Conservation (phyloP, 2,888 invertebrate genomes). For the Pomacea canaliculata region DNA sequence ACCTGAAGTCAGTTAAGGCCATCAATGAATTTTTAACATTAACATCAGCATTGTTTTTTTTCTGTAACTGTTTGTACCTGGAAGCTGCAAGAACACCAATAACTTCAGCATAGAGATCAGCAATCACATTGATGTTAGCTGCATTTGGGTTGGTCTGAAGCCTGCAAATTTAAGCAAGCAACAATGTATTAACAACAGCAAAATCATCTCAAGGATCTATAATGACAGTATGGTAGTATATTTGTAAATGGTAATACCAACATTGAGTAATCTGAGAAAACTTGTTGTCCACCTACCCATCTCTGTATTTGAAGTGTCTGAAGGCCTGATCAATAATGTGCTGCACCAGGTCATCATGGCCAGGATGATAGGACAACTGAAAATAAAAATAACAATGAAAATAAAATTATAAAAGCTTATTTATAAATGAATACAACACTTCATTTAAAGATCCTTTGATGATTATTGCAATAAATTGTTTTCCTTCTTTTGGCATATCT, state of each 20-base stretch:
- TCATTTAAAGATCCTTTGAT: not conserved
- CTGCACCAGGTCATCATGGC: conserved; percentile 94
- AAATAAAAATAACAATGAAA: conserved; percentile 14
- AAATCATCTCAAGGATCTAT: not conserved
- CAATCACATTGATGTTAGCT: conserved; percentile 94
- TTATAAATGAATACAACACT: too few species aligned
- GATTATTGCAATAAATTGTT: not conserved
- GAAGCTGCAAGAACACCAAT: conserved; percentile 95
- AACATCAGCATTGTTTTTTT: too few species aligned
- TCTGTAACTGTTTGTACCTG: conserved; percentile 69
- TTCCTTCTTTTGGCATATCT: too few species aligned
- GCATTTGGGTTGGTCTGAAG: conserved; percentile 93
- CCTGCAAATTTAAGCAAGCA: conserved; percentile 71
- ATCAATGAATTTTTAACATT: too few species aligned
- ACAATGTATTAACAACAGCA: not conserved
- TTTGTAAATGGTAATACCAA: too few species aligned
- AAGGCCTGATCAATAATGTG: conserved; percentile 96
- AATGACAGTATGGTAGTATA: not conserved
- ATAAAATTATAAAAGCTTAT: not conserved
- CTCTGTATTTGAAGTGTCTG: conserved; percentile 96
- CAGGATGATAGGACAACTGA: conserved; percentile 91
- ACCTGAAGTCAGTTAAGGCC: too few species aligned
- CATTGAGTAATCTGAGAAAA: too few species aligned
- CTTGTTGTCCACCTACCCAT: conserved; percentile 78
- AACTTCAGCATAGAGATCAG: conserved; percentile 98